Evolutionary conservation across 2,113 vertebrate genomes (phyloP), one percentile per base, ranked within the genome.

Genomic region (Neofelis nebulosa): DNA sequence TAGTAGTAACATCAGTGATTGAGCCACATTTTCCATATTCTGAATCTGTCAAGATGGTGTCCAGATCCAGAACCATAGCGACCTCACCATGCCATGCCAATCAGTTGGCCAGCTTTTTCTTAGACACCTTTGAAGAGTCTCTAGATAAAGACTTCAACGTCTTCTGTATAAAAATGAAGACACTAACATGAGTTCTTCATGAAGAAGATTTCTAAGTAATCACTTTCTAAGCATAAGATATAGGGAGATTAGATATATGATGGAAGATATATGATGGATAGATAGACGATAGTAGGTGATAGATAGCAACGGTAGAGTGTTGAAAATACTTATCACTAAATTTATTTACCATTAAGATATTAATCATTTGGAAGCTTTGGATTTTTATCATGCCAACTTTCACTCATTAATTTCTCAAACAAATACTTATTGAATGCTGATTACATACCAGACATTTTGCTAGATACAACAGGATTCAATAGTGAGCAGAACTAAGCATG

Each of bases 161-260:
- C 19, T 88, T 76, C 38, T 80, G 66, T 95, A 90, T 48, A 33
- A 83, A 81, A 95, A 89, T 76, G 29, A 95, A 94, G 31, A 9
- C 29, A 55, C 65, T 73, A 45, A n/a, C 78, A 65, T 86, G 66
- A 81, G 38, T 69, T 79, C 25, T 69, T 95, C 50, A 69, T 13
- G 89, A 66, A 78, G 74, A 29, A 48, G 14, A 85, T 93, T 90
- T 95, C 92, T 91, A 50, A 3, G 31, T 88, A 83, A 86, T 52
- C n/a, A 81, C 93, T 69, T 87, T 66, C 36, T 86, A 71, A 1
- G 6, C 78, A 16, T n/a, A 83, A 92, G 31, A 78, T 48, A 66
- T 29, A 82, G n/a, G 48, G 68, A 57, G 65, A 33, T 48, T 45
- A 95, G 27, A 66, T 52, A 33, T 4, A 63, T n/a, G 45, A 88